Evolutionary conservation across 1,140 invertebrate species (phyloP), one percentile per base, ranked within the genome.

Genomic region (Drosophila bifasciata): DNA sequence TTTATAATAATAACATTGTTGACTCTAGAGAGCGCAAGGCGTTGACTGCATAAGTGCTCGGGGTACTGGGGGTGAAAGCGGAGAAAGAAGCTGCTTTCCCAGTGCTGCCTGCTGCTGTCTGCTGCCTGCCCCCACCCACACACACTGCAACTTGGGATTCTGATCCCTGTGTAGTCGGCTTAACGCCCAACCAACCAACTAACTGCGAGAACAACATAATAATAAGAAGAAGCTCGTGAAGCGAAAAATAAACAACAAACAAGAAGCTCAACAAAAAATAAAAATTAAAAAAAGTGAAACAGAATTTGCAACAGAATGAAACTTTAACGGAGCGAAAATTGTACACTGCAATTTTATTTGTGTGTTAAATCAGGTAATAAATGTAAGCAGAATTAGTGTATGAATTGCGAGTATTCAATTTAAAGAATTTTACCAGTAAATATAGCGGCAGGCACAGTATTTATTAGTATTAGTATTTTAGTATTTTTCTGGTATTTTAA

Each of bases 21-120:
- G 61, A 59, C 53, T 53, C 41, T 28, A 5, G 45, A 5, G 45
- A 64, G 45, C 67, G 49, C 53, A 70, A 84, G 79, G 76, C 62
- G 80, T 84, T 67, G 70, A 84, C 76, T 84, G 76, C 63, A 50
- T 7, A 68, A 76, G 80, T 68, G 25, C 62, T 72, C n/a, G n/a
- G n/a, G n/a, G n/a, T n/a, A n/a, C n/a, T n/a, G n/a, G n/a, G 46
- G 60, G 16, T 17, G 49, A 51, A 36, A 5, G 25, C 49, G 49
- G 13, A 43, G 55, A 53, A 57, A n/a, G n/a, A n/a, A n/a, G n/a
- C n/a, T n/a, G n/a, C n/a, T n/a, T n/a, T n/a, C n/a, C n/a, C n/a
- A n/a, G n/a, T n/a, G n/a, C n/a, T n/a, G n/a, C n/a, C n/a, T n/a
- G 68, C 66, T 70, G 71, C 71, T 32, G 63, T 50, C 66, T 39